Conservation (phyloP, 2,113 vertebrate species). For the Channa argus region DNA sequence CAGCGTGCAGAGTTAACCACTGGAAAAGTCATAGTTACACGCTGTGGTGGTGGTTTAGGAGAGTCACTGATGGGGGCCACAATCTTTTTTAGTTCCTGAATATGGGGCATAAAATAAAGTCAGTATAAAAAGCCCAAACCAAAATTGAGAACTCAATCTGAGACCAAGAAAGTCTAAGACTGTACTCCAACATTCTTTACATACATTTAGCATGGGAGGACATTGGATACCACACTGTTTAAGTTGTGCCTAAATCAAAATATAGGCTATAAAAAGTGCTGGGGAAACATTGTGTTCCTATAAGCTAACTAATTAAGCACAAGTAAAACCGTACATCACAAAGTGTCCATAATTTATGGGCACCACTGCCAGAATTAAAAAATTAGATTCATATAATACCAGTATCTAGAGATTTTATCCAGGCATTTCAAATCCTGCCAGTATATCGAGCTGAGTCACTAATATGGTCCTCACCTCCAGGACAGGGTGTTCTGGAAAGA, state of each 20-base stretch:
- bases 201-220: not conserved
- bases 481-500: constrained; percentile 91
- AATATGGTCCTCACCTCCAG: constrained; percentile 83
- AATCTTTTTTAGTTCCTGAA: constrained; percentile 87
- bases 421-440: not conserved
- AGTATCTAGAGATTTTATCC: no score
- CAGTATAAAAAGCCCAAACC: not conserved
- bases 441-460: not conserved
- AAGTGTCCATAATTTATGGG: no score
- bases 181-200: constrained; percentile 1
- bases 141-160: no score
- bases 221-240: not conserved
- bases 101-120: constrained; percentile 17
- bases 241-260: constrained; percentile 10
- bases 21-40: constrained; percentile 90
- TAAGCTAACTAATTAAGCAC: no score
- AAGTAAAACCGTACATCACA: no score
- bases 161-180: constrained; percentile 5
- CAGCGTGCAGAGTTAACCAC: constrained; percentile 89
- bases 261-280: not conserved
- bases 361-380: not conserved
- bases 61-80: constrained; percentile 92
- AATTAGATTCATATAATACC: not conserved
- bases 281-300: no score
- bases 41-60: constrained; percentile 89